Conservation (phyloP, 1,140 invertebrate genomes). For the Drosophila burlai region DNA sequence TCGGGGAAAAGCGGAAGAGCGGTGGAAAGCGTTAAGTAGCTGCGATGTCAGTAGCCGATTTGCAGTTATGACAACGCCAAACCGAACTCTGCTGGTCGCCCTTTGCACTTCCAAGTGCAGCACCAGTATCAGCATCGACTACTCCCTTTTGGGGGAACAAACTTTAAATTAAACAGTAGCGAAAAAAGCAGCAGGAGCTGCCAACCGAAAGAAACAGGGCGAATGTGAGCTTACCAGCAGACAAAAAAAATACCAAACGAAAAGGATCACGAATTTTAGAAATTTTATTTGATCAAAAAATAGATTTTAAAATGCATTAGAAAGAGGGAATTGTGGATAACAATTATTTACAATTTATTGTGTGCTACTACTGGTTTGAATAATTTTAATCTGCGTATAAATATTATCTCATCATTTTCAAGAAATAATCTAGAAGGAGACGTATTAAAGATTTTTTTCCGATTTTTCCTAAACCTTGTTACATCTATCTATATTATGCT, state of each 20-base stretch:
- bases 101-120: conserved; percentile 14
- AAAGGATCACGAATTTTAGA: background rate
- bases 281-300: no score
- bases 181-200: conserved; percentile 26
- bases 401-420: background rate
- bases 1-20: conserved; percentile 15
- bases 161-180: conserved; percentile 61
- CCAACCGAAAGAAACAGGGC: conserved; percentile 10
- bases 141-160: conserved; percentile 15
- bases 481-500: background rate
- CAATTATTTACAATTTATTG: background rate
- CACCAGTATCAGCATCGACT: background rate
- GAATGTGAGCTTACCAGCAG: conserved; percentile 8
- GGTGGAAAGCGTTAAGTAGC: conserved; percentile 46
- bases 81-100: conserved; percentile 8
- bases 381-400: background rate
- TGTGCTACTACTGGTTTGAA: background rate
- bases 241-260: conserved; percentile 21
- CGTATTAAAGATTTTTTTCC: background rate
- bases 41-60: conserved; percentile 65
- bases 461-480: background rate
- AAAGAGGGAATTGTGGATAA: background rate
- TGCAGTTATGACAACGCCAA: conserved; percentile 64
- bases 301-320: background rate
- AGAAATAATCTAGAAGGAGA: background rate